phyloP scores from a whole-genome alignment of 1,140 invertebrate genomes.

The Procambarus virginalis region DNA sequence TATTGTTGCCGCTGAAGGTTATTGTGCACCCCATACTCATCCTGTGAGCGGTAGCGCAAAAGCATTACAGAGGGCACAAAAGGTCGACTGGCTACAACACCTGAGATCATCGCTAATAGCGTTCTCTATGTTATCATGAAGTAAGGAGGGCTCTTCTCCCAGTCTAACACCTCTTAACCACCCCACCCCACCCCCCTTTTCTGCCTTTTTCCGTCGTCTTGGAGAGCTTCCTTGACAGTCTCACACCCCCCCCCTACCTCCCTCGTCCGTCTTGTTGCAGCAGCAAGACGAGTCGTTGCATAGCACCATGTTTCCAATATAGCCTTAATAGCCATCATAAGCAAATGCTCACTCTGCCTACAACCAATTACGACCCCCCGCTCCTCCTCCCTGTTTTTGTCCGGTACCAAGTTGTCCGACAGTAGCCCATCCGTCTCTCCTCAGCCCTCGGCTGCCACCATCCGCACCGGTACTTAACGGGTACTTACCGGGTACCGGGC shows the following conservation, averaged over 20 bases:
- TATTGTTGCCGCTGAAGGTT: no score
- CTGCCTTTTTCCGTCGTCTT: no score
- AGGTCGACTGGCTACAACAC: no score
- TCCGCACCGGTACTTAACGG: no score
- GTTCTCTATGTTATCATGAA: constrained; percentile 42
- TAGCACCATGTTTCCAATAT: constrained; percentile 52
- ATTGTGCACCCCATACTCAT: no score
- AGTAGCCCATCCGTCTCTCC: constrained; percentile 16
- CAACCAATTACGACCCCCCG: constrained; percentile 43
- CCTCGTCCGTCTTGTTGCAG: constrained; percentile 38
- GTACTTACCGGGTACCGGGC: no score
- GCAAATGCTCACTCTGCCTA: constrained; percentile 50
- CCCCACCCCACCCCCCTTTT: no score
- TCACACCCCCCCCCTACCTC: not conserved
- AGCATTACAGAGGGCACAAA: no score
- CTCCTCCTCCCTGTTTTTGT: constrained; percentile 5
- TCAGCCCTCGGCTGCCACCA: constrained; percentile 17
- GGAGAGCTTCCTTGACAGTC: no score
- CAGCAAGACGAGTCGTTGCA: constrained; percentile 26
- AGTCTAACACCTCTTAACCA: no score
- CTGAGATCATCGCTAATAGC: not conserved
- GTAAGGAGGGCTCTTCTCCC: constrained; percentile 31
- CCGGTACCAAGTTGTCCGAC: constrained; percentile 2
- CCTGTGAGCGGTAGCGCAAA: no score
- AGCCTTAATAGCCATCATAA: constrained; percentile 56